These are phyloP conservation scores for Andrena praecox DNA, from an alignment of 2,888 invertebrate genomes.

Conservation along the genomic window DNA sequence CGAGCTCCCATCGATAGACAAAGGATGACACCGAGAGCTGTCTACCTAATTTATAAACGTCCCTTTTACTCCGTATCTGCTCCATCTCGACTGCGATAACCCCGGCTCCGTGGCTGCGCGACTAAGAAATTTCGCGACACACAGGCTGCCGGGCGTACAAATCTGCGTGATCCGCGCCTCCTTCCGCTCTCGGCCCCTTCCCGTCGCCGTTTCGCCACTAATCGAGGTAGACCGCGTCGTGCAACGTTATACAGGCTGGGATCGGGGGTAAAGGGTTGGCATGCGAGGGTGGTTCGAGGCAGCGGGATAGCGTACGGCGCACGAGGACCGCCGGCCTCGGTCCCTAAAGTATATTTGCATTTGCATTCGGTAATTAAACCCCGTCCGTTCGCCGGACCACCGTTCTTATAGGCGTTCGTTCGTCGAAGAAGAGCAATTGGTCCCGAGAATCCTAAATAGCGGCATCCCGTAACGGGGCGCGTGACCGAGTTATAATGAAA, in stretches of 20 bases:
- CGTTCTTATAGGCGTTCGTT: constrained; percentile 77
- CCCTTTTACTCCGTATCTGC: background rate
- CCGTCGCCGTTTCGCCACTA: constrained; percentile 34
- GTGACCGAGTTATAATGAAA: constrained; percentile 67
- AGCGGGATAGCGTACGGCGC: constrained; percentile 20
- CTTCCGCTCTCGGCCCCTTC: constrained; percentile 23
- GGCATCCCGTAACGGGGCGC: constrained; percentile 36
- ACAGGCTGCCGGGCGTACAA: background rate
- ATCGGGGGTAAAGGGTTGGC: constrained; percentile 40
- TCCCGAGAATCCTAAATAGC: constrained; percentile 64
- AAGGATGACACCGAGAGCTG: background rate
- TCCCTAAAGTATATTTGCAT: constrained; percentile 81
- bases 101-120: background rate
- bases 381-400: constrained; percentile 57
- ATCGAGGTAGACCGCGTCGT: constrained; percentile 55
- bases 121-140: background rate
- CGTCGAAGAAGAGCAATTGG: constrained; percentile 71
- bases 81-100: background rate
- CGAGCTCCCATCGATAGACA: background rate
- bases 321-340: constrained; percentile 63
- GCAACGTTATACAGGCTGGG: constrained; percentile 17
- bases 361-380: constrained; percentile 82
- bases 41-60: constrained; percentile 1
- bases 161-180: constrained; percentile 22
- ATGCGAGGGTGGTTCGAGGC: constrained; percentile 8